These are phyloP conservation scores for Dascillus cervinus DNA, from an alignment of 2,888 invertebrate species.

Conservation along the genomic window DNA sequence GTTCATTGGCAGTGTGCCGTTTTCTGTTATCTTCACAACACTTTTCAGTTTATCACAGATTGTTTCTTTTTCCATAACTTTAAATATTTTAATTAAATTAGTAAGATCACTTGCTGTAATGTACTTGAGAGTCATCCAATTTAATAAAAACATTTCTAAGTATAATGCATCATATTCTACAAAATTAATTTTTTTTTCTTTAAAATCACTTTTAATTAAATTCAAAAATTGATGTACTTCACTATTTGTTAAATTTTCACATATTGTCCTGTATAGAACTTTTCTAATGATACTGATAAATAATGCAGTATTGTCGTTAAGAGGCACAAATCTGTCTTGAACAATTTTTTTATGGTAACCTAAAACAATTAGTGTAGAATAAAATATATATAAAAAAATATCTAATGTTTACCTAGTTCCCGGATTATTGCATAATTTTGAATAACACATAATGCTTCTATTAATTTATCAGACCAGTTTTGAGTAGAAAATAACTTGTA, in stretches of 20 bases:
- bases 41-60: slow-evolving; percentile 16
- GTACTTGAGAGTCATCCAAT: slow-evolving; percentile 28
- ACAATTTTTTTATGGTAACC: slow-evolving; percentile 22
- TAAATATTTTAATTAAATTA: slow-evolving; percentile 26
- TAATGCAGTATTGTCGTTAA: slow-evolving; percentile 23
- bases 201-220: slow-evolving; percentile 20
- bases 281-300: slow-evolving; percentile 43
- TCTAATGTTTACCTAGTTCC: slow-evolving; percentile 36
- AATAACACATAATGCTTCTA: slow-evolving; percentile 49
- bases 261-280: slow-evolving; percentile 40
- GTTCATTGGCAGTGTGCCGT: not conserved
- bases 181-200: slow-evolving; percentile 16
- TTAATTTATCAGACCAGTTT: slow-evolving; percentile 42
- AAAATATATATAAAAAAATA: too few relatives aligned
- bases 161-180: slow-evolving; percentile 18
- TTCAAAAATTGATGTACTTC: slow-evolving; percentile 29
- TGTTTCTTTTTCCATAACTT: slow-evolving; percentile 25
- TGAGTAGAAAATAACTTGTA: slow-evolving; percentile 11
- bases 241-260: slow-evolving; percentile 37
- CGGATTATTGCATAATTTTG: slow-evolving; percentile 39
- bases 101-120: slow-evolving; percentile 22
- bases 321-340: slow-evolving; percentile 22
- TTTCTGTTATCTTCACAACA: slow-evolving; percentile 3
- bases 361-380: slow-evolving; percentile 10
- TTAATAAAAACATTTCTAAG: slow-evolving; percentile 33